Percentiles rank a stretch among this genome's conserved stretches.
These are phyloP conservation scores for Epiperipatus broadwayi DNA, from an alignment of 2,888 invertebrate species.

Conservation along the genomic window DNA sequence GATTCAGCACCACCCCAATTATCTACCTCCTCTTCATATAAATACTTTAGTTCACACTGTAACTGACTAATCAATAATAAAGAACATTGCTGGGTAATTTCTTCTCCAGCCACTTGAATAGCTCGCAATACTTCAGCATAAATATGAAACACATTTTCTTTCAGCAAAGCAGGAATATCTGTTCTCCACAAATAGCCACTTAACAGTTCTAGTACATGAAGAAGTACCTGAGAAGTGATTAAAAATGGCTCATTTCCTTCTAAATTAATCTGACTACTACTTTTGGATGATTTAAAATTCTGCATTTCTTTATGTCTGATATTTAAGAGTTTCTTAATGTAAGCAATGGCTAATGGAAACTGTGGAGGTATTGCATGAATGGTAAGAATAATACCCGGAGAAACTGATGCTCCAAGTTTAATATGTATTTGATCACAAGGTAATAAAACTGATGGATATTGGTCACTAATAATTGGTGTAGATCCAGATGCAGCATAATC, in stretches of 20 bases:
- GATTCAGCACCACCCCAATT: slow-evolving; percentile 21
- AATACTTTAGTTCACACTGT: slow-evolving; percentile 23
- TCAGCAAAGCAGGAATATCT: slow-evolving; percentile 24
- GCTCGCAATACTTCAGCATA: slow-evolving; percentile 25
- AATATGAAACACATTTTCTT: slow-evolving; percentile 26
- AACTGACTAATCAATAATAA: slow-evolving; percentile 22
- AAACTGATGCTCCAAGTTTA: slow-evolving; percentile 25
- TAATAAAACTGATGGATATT: slow-evolving; percentile 25
- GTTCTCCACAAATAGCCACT: slow-evolving; percentile 25
- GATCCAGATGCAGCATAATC: slow-evolving; percentile 19
- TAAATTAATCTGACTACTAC: slow-evolving; percentile 20
- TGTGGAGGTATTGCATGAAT: slow-evolving; percentile 28
- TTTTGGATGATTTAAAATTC: too few relatives aligned
- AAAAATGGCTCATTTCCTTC: slow-evolving; percentile 23
- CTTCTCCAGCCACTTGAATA: slow-evolving; percentile 21
- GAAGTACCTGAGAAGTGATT: slow-evolving; percentile 23
- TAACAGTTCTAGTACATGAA: slow-evolving; percentile 24
- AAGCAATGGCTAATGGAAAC: slow-evolving; percentile 26
- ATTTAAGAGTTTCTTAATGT: slow-evolving; percentile 26
- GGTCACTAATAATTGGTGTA: slow-evolving; percentile 22
- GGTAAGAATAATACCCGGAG: slow-evolving; percentile 24
- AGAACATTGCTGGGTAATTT: slow-evolving; percentile 21
- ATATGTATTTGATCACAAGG: slow-evolving; percentile 25
- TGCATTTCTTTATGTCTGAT: slow-evolving; percentile 19
- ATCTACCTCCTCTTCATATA: slow-evolving; percentile 25